Conservation (phyloP, 2,797 vertebrate species). For the Enteromius argenteus region DNA sequence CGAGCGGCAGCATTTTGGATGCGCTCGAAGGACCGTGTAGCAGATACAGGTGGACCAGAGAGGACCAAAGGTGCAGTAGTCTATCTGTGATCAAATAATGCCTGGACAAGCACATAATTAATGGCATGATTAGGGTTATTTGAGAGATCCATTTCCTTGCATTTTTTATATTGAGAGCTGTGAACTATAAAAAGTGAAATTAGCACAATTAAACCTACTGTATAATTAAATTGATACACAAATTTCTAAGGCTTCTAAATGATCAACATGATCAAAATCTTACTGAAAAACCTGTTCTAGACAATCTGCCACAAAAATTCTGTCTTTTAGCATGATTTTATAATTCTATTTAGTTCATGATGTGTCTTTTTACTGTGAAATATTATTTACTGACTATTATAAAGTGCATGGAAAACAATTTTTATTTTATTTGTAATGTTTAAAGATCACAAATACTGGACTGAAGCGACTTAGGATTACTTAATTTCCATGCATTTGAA, state of each 20-base stretch:
- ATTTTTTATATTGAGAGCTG: not conserved
- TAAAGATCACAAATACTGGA: not conserved
- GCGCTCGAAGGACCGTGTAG: not conserved
- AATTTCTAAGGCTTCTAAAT: not conserved
- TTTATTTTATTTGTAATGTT: not conserved
- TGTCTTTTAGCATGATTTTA: not conserved
- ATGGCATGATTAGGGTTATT: not conserved
- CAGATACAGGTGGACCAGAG: slow-evolving; percentile 31
- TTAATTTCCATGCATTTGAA: not conserved
- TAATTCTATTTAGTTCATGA: not conserved
- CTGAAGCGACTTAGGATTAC: not conserved
- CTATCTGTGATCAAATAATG: not conserved
- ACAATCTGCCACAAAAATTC: not conserved
- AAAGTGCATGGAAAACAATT: not conserved
- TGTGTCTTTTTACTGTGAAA: not conserved
- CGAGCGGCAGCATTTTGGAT: slow-evolving; percentile 28
- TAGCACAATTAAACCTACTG: no score
- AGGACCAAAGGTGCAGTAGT: not conserved
- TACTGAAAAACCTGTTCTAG: not conserved
- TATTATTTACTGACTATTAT: not conserved
- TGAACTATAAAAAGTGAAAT: no score
- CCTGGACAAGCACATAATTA: not conserved
- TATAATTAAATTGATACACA: not conserved
- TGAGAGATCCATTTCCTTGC: not conserved
- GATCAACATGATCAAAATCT: no score